Conservation (phyloP, 2,797 vertebrate genomes). For the Micropoecilia bifurca region DNA sequence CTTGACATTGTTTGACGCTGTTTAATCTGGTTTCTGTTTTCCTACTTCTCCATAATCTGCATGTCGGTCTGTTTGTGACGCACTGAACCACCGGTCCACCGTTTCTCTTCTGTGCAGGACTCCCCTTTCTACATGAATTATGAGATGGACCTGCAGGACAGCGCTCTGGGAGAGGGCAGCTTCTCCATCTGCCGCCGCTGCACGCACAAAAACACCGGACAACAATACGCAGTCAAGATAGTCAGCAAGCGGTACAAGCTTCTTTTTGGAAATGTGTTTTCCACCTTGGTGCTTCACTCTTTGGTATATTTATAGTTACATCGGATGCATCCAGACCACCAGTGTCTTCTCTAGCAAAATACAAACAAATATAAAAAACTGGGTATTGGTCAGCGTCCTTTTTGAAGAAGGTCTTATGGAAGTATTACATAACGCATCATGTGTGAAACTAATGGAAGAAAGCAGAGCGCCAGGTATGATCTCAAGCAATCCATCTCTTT, state of each 20-base stretch:
- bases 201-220: slow-evolving; percentile 93
- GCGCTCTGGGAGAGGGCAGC: slow-evolving; percentile 94
- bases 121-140: slow-evolving; percentile 96
- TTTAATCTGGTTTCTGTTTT: neutral
- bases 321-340: slow-evolving; percentile 5
- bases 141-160: slow-evolving; percentile 95
- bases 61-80: neutral
- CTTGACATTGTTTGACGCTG: neutral
- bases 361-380: neutral
- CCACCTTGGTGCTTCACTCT: slow-evolving; percentile 9
- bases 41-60: neutral
- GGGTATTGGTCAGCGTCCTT: neutral
- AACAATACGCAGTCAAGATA: slow-evolving; percentile 96
- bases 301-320: slow-evolving; percentile 26
- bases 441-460: neutral
- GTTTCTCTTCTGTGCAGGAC: slow-evolving; percentile 80
- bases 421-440: neutral
- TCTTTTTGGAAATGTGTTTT: neutral
- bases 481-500: slow-evolving; percentile 15
- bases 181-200: slow-evolving; percentile 98
- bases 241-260: slow-evolving; percentile 93
- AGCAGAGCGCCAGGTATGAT: neutral
- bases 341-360: neutral
- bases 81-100: neutral
- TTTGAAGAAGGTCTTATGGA: slow-evolving; percentile 4